phyloP scores from a whole-genome alignment of 2,797 vertebrate species.

The Sorex maritimensis region DNA sequence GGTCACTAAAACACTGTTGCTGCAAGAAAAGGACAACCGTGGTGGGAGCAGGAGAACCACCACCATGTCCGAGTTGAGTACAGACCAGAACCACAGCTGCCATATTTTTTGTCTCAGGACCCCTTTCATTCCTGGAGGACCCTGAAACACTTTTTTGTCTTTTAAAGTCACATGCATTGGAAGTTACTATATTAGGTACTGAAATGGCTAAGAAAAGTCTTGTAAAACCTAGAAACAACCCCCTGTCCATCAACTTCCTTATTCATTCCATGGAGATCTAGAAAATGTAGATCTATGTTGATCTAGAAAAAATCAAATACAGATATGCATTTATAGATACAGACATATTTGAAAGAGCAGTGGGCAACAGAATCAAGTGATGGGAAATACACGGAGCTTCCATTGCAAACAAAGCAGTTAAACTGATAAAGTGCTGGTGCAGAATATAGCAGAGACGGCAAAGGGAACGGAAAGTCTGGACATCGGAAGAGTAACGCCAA shows the following conservation, averaged over 20 bases:
- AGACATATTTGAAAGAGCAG: background rate
- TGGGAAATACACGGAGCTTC: slow-evolving; percentile 42
- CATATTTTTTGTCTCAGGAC: background rate
- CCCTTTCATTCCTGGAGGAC: slow-evolving; percentile 19
- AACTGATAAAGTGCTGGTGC: slow-evolving; percentile 20
- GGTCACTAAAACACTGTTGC: slow-evolving; percentile 10
- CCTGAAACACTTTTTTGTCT: background rate
- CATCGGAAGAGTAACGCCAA: background rate
- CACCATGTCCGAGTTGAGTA: too few relatives aligned
- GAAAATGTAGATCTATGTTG: too few relatives aligned
- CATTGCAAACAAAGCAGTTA: slow-evolving; percentile 40
- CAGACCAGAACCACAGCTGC: background rate
- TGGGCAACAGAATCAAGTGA: slow-evolving; percentile 24
- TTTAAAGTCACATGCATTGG: background rate
- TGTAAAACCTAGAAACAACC: slow-evolving; percentile 36
- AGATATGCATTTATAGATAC: background rate
- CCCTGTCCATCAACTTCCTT: background rate
- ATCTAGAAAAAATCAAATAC: background rate
- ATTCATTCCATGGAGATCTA: slow-evolving; percentile 12
- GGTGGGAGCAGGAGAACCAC: background rate
- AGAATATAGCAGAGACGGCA: background rate
- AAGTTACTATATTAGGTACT: slow-evolving; percentile 30
- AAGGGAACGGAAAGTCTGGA: slow-evolving; percentile 36
- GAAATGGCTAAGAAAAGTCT: slow-evolving; percentile 41
- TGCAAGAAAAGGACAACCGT: slow-evolving; percentile 50